Percentiles rank a stretch among this genome's conserved stretches.
Conservation (phyloP, 2,888 invertebrate genomes). For the Mechanitis messenoides region DNA sequence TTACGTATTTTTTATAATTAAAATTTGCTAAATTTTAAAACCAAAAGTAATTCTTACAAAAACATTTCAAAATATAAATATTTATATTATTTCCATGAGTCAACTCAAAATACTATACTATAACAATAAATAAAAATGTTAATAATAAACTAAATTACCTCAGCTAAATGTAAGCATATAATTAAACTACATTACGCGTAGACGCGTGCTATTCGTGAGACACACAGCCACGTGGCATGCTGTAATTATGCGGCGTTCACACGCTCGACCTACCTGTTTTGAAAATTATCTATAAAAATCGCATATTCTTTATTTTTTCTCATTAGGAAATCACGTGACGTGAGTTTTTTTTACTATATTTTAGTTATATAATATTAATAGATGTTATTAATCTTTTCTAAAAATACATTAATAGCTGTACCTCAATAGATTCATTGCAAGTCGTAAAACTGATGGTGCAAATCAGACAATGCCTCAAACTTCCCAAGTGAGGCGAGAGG, state of each 20-base stretch:
- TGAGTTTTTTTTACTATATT: background rate
- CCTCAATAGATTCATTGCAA: slow-evolving; percentile 60
- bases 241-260: slow-evolving; percentile 30
- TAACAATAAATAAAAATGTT: background rate
- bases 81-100: background rate
- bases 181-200: slow-evolving; percentile 47
- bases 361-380: background rate
- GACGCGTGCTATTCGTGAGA: slow-evolving; percentile 25
- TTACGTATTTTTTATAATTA: too few relatives aligned
- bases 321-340: background rate
- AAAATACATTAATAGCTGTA: slow-evolving; percentile 41
- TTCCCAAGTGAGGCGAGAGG: slow-evolving; percentile 44
- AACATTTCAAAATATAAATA: too few relatives aligned
- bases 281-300: background rate
- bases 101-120: background rate
- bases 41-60: too few relatives aligned
- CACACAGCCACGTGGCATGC: slow-evolving; percentile 45
- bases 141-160: slow-evolving; percentile 24
- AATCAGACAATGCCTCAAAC: slow-evolving; percentile 35
- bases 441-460: slow-evolving; percentile 63
- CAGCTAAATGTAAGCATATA: slow-evolving; percentile 47
- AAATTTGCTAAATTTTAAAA: too few relatives aligned
- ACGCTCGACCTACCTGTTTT: slow-evolving; percentile 38
- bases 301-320: background rate
- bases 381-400: slow-evolving; percentile 22